These are phyloP conservation scores for Argyrosomus regius DNA, from an alignment of 2,797 vertebrate species.

Conservation along the genomic window DNA sequence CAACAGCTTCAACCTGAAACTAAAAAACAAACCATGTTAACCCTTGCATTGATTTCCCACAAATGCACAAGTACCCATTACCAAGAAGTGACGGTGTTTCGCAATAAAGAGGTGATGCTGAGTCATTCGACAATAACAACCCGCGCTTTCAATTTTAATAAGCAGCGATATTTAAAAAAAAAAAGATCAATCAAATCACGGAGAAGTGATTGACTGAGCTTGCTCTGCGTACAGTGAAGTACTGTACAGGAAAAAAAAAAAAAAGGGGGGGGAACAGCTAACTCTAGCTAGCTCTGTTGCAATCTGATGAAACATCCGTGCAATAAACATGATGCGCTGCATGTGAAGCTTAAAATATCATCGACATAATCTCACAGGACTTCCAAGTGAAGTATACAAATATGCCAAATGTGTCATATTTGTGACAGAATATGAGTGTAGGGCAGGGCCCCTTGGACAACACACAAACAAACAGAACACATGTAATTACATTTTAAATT, in stretches of 20 bases:
- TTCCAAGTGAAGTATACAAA: not conserved
- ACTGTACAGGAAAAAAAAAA: not conserved
- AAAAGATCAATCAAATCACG: too few relatives aligned
- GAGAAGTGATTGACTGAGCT: too few relatives aligned
- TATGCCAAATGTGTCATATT: not conserved
- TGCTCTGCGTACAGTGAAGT: not conserved
- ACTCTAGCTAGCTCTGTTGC: not conserved
- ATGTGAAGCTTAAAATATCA: not conserved
- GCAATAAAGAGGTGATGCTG: constrained; percentile 36
- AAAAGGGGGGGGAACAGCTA: not conserved
- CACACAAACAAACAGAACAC: too few relatives aligned
- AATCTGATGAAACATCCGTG: not conserved
- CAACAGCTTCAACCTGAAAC: not conserved
- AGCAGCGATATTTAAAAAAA: not conserved
- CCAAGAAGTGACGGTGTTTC: constrained; percentile 47
- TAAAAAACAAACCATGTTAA: not conserved
- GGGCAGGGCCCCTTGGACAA: too few relatives aligned
- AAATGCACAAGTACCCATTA: constrained; percentile 6
- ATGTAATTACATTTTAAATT: too few relatives aligned
- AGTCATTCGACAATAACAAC: constrained; percentile 45
- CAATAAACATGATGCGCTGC: not conserved
- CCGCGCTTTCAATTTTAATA: constrained; percentile 19
- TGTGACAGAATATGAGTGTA: not conserved
- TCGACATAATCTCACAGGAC: not conserved
- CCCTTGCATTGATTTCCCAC: constrained; percentile 22